Conservation (phyloP, 2,113 vertebrate species). For the Baryphthengus martii region DNA sequence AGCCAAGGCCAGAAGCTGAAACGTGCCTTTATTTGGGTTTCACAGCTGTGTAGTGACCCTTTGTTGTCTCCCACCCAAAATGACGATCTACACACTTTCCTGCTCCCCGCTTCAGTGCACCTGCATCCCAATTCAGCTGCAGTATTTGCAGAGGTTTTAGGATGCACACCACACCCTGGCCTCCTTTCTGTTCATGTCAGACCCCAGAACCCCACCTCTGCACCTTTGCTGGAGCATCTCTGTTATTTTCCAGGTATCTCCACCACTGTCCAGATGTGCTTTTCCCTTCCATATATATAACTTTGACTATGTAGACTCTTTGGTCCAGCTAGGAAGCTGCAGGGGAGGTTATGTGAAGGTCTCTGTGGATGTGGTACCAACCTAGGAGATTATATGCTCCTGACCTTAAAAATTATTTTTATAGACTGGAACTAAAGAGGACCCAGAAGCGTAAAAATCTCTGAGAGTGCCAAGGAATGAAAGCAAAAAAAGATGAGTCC, state of each 20-base stretch:
- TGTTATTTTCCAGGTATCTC: background rate
- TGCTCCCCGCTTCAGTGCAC: background rate
- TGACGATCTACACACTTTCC: background rate
- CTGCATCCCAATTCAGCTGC: background rate
- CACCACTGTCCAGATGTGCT: background rate
- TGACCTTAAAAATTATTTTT: background rate
- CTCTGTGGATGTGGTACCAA: background rate
- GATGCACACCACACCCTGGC: background rate
- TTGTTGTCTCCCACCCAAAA: background rate
- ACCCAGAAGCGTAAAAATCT: background rate
- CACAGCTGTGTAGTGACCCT: background rate
- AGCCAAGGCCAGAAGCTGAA: conserved; percentile 22
- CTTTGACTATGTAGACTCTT: background rate
- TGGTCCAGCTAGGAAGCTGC: background rate
- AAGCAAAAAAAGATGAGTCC: background rate
- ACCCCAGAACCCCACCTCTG: background rate
- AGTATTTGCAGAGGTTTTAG: background rate
- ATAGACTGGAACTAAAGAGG: background rate
- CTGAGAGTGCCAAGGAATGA: background rate
- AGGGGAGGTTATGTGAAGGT: background rate
- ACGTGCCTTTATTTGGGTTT: conserved; percentile 12
- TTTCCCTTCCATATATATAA: background rate
- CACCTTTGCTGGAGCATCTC: background rate
- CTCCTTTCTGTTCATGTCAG: background rate
- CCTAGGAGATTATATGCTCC: background rate